Percentiles rank a stretch among this genome's conserved stretches.
phyloP scores from a whole-genome alignment of 2,888 invertebrate genomes.

The Philereme transversata region DNA sequence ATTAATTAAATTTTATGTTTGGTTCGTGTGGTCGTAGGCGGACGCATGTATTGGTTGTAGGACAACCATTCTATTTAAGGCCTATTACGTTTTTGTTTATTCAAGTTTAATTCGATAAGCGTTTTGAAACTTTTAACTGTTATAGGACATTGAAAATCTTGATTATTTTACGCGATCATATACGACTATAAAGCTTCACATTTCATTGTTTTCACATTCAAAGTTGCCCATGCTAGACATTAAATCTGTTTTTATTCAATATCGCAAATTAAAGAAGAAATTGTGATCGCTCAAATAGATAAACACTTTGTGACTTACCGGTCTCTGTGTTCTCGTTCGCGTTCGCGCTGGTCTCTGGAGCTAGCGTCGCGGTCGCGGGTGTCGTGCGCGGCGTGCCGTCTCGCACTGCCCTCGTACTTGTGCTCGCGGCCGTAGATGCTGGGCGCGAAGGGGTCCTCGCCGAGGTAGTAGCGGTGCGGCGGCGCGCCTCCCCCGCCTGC shows the following conservation, averaged over 20 bases:
- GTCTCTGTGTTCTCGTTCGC: slow-evolving; percentile 66
- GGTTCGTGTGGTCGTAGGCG: slow-evolving; percentile 60
- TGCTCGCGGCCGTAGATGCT: slow-evolving; percentile 93
- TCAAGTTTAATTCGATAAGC: slow-evolving; percentile 35
- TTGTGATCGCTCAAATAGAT: neutral
- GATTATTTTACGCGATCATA: slow-evolving; percentile 10
- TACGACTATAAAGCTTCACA: neutral
- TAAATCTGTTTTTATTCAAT: too few species aligned
- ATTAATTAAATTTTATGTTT: slow-evolving; percentile 68
- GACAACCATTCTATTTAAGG: slow-evolving; percentile 75
- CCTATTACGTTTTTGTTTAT: slow-evolving; percentile 51
- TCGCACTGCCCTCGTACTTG: slow-evolving; percentile 89
- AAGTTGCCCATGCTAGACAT: too few species aligned
- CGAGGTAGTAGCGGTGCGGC: slow-evolving; percentile 91
- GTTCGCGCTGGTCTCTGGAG: slow-evolving; percentile 67
- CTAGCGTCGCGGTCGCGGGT: slow-evolving; percentile 58
- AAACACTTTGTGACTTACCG: slow-evolving; percentile 62
- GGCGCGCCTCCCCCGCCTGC: slow-evolving; percentile 68
- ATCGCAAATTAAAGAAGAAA: too few species aligned
- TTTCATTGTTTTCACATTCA: too few species aligned
- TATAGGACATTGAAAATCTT: slow-evolving; percentile 18
- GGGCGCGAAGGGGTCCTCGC: slow-evolving; percentile 93
- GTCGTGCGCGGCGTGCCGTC: slow-evolving; percentile 71
- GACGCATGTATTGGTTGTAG: slow-evolving; percentile 56
- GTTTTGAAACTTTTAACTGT: slow-evolving; percentile 26